These are phyloP conservation scores for Andrena praecox DNA, from an alignment of 2,888 invertebrate genomes.

Conservation along the genomic window DNA sequence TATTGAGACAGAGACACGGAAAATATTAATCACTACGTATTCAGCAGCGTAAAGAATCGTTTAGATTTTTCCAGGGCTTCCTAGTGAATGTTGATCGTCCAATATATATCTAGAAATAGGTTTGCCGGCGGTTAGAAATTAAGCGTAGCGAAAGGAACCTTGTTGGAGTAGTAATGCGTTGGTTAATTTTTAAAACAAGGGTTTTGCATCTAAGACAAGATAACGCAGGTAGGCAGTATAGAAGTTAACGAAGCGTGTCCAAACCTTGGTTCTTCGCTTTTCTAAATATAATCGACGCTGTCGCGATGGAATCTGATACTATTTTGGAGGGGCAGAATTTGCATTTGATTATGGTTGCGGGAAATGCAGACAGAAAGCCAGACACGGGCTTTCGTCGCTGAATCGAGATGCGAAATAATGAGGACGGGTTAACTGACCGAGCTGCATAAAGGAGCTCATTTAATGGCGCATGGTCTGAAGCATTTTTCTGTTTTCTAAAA, in stretches of 20 bases:
- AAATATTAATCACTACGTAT: no score
- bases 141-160: no score
- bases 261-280: not conserved
- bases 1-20: not conserved
- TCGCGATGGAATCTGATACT: not conserved
- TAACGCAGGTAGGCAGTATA: not conserved
- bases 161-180: no score
- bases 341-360: not conserved
- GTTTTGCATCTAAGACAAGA: no score
- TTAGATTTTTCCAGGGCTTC: no score
- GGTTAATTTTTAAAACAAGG: no score
- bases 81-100: no score
- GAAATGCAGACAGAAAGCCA: not conserved
- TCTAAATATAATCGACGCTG: not conserved
- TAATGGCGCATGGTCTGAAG: not conserved
- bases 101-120: no score
- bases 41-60: no score
- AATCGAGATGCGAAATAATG: slow-evolving; percentile 5
- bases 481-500: not conserved
- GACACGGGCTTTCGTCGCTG: not conserved
- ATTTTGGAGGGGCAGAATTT: slow-evolving; percentile 35
- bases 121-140: no score
- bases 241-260: not conserved
- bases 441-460: not conserved
- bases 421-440: slow-evolving; percentile 18